phyloP scores from a whole-genome alignment of 2,113 vertebrate genomes.

The Hippopotamus amphibius region DNA sequence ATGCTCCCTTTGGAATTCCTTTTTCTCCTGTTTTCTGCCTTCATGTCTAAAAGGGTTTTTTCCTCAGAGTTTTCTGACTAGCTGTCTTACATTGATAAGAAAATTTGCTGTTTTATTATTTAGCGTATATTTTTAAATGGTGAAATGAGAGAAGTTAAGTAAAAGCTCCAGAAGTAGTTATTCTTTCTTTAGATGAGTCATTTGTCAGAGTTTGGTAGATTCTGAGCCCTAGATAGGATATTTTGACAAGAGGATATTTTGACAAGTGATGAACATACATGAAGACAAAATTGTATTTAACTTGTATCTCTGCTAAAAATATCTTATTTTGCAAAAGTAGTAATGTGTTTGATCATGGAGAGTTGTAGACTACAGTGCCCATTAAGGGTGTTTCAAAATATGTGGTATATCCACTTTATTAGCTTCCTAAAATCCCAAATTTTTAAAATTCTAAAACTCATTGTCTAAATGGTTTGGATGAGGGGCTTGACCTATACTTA shows the following conservation, averaged over 20 bases:
- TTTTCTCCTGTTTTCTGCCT: neutral
- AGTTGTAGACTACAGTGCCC: neutral
- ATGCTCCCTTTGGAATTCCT: neutral
- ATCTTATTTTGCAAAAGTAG: conserved; percentile 39
- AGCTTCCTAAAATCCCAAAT: neutral
- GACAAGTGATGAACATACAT: neutral
- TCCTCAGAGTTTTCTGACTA: neutral
- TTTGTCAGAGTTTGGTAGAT: conserved; percentile 28
- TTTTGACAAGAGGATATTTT: neutral
- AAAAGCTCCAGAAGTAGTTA: neutral
- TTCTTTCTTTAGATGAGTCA: neutral
- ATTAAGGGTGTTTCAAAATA: neutral
- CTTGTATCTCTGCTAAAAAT: neutral
- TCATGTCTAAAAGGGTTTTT: neutral
- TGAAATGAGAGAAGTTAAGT: conserved; percentile 16
- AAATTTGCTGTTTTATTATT: neutral
- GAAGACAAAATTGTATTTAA: conserved; percentile 3
- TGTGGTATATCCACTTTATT: neutral
- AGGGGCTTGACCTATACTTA: conserved; percentile 6
- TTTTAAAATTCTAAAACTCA: conserved; percentile 7
- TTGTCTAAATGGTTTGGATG: neutral
- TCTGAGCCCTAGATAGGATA: neutral
- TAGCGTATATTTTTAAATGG: neutral
- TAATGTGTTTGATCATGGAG: neutral
- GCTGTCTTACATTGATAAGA: neutral